Base-by-base conservation (phyloP, 2,113 vertebrate species). In the Pachycephala philippinensis region DNA sequence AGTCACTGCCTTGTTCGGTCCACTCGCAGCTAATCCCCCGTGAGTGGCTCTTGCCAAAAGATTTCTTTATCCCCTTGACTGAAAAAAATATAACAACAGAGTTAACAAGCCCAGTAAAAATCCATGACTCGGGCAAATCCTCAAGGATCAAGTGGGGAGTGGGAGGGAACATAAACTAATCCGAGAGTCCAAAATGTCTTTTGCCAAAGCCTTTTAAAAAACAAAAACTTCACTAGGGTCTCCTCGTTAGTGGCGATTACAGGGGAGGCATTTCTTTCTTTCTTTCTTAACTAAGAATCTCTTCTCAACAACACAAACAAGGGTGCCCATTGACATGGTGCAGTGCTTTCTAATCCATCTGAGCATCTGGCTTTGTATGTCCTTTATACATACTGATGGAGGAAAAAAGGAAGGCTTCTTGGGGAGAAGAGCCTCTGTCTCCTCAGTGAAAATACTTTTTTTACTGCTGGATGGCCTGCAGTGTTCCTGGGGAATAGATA, bases 61-160 rank as follows among this genome's bases (percentile, higher is more conserved):
- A 93, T 87, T 96, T 96, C 96, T 98, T 97, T 97, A 96, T 97
- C 93, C 94, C n/a, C 72, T 81, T 82, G 65, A 90, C 59, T 89
- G 83, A 50, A 79, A 81, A 95, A 91, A 95, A 95, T 86, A 89
- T 10, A 93, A 95, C 56, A 96, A 84, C 84, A 91, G 84, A 97
- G 80, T 97, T 97, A 97, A 97, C 96, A 98, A 97, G 68, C 88
- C 95, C 84, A 75, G 92, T 59, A 95, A 93, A 98, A 98, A 97
- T 95, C 93, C 94, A 98, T 95, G 97, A 98, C 84, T 98, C 82
- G 54, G 94, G 92, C 95, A 97, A 98, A 96, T 96, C 95, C 95
- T 97, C 84, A 92, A 96, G 94, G 95, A 97, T 93, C 96, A 97
- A 97, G 87, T 87, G 60, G 57, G 77, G 79, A 88, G 78, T 75